Evolutionary conservation across 2,113 vertebrate genomes (phyloP).

Genomic region (Dasyprocta punctata): DNA sequence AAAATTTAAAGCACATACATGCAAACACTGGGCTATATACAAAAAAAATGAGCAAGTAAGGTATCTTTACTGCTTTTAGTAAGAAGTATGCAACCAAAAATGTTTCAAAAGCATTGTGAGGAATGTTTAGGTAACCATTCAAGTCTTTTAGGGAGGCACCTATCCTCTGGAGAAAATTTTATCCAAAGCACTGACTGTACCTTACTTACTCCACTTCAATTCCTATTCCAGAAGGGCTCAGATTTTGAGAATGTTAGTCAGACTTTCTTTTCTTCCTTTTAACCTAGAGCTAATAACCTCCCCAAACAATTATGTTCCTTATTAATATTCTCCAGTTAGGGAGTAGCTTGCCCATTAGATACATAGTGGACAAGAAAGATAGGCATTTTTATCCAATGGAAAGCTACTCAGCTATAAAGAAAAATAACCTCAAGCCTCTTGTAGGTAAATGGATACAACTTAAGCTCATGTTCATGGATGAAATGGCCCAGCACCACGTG

Average conservation of each 20-base stretch:
- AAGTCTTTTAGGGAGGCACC: background rate
- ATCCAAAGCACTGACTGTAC: background rate
- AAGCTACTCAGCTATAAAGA: too few relatives aligned
- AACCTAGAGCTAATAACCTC: background rate
- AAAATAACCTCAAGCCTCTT: too few relatives aligned
- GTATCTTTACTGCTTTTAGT: background rate
- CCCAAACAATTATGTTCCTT: background rate
- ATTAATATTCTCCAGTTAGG: background rate
- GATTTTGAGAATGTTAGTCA: background rate
- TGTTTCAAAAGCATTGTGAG: background rate
- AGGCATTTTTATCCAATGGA: too few relatives aligned
- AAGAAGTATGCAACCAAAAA: background rate
- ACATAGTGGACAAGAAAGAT: too few relatives aligned
- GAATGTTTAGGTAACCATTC: background rate
- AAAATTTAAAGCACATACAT: background rate
- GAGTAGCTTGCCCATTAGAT: too few relatives aligned
- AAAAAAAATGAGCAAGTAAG: background rate
- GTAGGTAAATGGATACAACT: too few relatives aligned
- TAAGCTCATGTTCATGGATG: too few relatives aligned
- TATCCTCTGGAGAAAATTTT: background rate
- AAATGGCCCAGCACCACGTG: too few relatives aligned
- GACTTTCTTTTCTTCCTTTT: background rate
- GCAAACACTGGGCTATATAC: background rate
- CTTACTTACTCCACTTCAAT: background rate
- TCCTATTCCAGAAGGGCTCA: background rate